phyloP scores from a whole-genome alignment of 2,113 vertebrate genomes.

The Amazona vittata region DNA sequence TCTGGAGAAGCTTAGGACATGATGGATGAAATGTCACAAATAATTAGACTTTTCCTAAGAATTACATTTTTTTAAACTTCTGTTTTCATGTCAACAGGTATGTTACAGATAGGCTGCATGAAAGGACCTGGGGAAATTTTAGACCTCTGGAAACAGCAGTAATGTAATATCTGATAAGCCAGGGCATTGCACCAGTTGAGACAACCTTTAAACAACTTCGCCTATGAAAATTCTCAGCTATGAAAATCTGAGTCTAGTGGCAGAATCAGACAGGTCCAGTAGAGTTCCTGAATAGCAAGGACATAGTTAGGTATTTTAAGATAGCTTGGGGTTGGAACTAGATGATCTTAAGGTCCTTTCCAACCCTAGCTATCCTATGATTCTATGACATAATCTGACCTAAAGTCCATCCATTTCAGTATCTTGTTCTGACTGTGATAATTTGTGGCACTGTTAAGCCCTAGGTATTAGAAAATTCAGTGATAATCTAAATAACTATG shows the following conservation, averaged over 20 bases:
- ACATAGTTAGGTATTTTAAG: background rate
- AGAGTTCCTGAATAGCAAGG: background rate
- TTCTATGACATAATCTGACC: background rate
- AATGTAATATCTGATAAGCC: conserved; percentile 23
- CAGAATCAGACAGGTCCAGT: background rate
- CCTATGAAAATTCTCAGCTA: background rate
- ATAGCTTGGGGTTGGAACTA: background rate
- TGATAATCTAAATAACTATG: background rate
- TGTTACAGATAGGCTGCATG: conserved; percentile 46
- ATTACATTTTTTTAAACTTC: conserved; percentile 67
- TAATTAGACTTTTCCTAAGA: conserved; percentile 72
- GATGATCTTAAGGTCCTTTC: background rate
- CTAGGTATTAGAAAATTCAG: background rate
- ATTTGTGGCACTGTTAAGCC: background rate
- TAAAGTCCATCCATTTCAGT: background rate
- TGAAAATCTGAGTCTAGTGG: background rate
- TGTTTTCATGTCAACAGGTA: conserved; percentile 65
- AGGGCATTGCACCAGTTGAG: background rate
- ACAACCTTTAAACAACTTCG: background rate
- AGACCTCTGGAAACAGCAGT: conserved; percentile 3
- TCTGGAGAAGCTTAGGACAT: conserved; percentile 69
- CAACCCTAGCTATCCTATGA: background rate
- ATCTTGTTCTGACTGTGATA: background rate
- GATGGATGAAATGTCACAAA: conserved; percentile 75
- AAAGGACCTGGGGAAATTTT: conserved; percentile 51